Evolutionary conservation across 92 coral and sea anemone species (phyloP).

Genomic region (Meandrina meandrites): DNA sequence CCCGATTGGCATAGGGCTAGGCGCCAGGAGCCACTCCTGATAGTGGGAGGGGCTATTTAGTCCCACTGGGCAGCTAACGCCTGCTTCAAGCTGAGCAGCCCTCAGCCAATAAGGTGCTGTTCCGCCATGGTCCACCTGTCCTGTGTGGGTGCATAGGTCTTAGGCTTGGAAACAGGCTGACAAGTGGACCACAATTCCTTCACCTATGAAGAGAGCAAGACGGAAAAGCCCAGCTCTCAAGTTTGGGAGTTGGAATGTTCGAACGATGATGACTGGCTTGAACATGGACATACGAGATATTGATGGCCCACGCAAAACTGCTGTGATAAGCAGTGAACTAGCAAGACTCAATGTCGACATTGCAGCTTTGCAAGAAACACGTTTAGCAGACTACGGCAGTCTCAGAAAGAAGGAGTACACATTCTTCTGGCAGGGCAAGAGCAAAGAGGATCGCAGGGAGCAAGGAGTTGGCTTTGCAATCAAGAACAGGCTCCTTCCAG

Average conservation of each 20-base stretch:
- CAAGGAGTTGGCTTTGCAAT: slow-evolving; percentile 62
- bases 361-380: too few species aligned
- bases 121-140: slow-evolving; percentile 49
- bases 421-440: slow-evolving; percentile 57
- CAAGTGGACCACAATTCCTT: too few species aligned
- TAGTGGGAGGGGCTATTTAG: slow-evolving; percentile 39
- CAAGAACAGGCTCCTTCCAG: slow-evolving; percentile 45
- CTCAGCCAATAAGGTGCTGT: slow-evolving; percentile 64
- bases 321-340: too few species aligned
- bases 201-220: too few species aligned
- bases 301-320: too few species aligned
- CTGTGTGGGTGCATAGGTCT: too few species aligned
- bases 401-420: too few species aligned
- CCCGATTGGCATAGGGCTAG: slow-evolving; percentile 28
- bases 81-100: slow-evolving; percentile 67
- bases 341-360: too few species aligned
- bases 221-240: too few species aligned
- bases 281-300: too few species aligned
- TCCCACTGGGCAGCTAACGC: slow-evolving; percentile 66
- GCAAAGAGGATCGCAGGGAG: slow-evolving; percentile 34
- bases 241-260: slow-evolving; percentile 5
- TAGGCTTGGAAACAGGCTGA: too few species aligned
- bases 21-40: slow-evolving; percentile 36
- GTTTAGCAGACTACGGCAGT: too few species aligned
- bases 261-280: not conserved